Base-by-base conservation (phyloP, 92 coral and sea anemone genomes). In the Epizoanthus stellaris region DNA sequence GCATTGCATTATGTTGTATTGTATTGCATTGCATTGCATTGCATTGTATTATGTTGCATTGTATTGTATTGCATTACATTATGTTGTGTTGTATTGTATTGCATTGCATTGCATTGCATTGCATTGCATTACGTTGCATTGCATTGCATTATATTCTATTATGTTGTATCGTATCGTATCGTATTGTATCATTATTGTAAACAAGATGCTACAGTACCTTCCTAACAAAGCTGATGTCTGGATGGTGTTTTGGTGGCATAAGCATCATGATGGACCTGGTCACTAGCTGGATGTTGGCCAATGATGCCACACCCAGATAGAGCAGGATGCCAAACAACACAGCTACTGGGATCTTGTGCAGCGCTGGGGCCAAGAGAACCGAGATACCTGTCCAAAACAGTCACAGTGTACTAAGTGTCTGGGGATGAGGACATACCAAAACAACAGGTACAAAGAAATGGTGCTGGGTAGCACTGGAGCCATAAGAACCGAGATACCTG, bases 191-290 rank as follows among this genome's bases (percentile, higher is more conserved):
- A 1, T 30, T 49, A 73, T 38, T 20, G 12, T 3, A 38, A 25
- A 19, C 73, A 59, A 14, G 19, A 40, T 9, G 19, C 16, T 2
- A 14, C 54, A 14, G n/a, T 75, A 95, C 99, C 98, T 97, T 97
- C 85, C 99, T 92, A 19, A 97, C 99, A 52, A 95, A 97, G 63
- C 94, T 89, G 53, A 92, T 91, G 87, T 97, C 99, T 8, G 98
- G 99, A 82, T 95, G 98, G 60, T 97, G 98, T 79, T 97, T 95
- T 0, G 98, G 95, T 0, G 99, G 97, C 93, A 95, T 97, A 66
- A 97, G 94, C 89, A 97, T 85, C 99, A 97, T 97, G 3, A 97
- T 91, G 1, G 92, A 42, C 61, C 99, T 92, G 59, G 92, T 89
- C 1, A 94, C 89, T 23, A 95, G 85, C 72, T 96, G 98, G 47